Evolutionary conservation across 2,888 invertebrate genomes (phyloP).

Genomic region (Nemoura dubitans): DNA sequence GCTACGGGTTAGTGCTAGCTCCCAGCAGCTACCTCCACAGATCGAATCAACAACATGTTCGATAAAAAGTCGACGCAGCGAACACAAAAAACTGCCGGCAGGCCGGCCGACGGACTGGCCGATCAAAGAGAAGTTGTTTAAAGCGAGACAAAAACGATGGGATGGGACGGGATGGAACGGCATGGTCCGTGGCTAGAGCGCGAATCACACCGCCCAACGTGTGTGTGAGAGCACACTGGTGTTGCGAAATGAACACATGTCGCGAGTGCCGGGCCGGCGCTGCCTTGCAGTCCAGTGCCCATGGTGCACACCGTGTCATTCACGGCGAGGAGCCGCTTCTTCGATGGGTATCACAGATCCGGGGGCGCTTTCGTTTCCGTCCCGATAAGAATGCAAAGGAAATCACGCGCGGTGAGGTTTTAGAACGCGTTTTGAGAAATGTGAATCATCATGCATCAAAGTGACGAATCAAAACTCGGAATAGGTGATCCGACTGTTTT

Average conservation of each 20-base stretch:
- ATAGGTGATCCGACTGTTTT: neutral
- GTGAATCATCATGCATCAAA: too few relatives aligned
- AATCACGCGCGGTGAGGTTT: neutral
- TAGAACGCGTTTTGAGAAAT: neutral
- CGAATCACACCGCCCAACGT: neutral
- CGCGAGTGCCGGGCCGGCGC: neutral
- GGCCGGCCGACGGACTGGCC: neutral
- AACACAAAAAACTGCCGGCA: neutral
- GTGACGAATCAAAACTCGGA: neutral
- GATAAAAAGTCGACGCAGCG: neutral
- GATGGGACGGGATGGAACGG: neutral
- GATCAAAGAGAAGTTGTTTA: slow-evolving; percentile 3
- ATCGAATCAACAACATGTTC: neutral
- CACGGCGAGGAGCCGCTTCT: neutral
- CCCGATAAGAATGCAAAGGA: neutral
- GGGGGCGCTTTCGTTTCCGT: neutral
- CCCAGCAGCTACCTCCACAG: neutral
- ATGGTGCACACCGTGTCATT: neutral
- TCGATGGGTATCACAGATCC: neutral
- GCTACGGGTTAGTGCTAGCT: neutral
- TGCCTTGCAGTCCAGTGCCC: neutral
- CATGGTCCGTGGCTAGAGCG: neutral
- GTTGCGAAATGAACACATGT: neutral
- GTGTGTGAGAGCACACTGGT: neutral
- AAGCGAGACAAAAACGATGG: neutral